Base-by-base conservation (phyloP, 2,888 invertebrate species). In the Chironomus riparius region DNA sequence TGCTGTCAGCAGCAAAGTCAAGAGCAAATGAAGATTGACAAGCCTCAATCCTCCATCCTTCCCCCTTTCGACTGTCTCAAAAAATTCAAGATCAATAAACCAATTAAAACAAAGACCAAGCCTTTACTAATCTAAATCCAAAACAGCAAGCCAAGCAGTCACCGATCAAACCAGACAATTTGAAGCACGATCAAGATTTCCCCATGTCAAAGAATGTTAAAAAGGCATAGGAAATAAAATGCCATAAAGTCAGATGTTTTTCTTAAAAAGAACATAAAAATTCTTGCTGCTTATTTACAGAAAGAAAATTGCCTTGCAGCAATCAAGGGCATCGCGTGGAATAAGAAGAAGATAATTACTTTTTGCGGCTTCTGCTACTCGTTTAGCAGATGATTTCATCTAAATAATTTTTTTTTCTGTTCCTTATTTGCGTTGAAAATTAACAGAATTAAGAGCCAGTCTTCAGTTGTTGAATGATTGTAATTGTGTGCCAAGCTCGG, bases 361-460 rank as follows among this genome's bases (percentile, higher is more conserved):
- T 56, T 62, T 72, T 38, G 61, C 47, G 62, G 72, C 72, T 72
- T 72, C 61, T 72, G 72, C 61, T 72, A 56, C 18, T 28, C 72
- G 21, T 72, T 72, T 72, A 72, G 72, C 72, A 72, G 72, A 72
- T 72, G 72, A 72, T 72, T 72, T 72, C 61, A 18, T 56, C 56
- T 56, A 56, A 56, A 56, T 56, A 15, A 56, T 7, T 6, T 15
- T 56, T 5, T 15, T 18, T n/a, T 18, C 56, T 15, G 2, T n/a
- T 18, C n/a, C 15, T 56, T 56, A 56, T 18, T 56, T 18, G 56
- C 4, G 10, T 38, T 38, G 10, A 38, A 38, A 38, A 38, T 38
- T 38, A 38, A 38, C 38, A 38, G 38, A 38, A 38, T 38, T 15
- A 56, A 56, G 18, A 56, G n/a, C 56, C 56, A 56, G n/a, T 56